Evolutionary conservation across 2,113 vertebrate species (phyloP).

Genomic region (Acinonyx jubatus): DNA sequence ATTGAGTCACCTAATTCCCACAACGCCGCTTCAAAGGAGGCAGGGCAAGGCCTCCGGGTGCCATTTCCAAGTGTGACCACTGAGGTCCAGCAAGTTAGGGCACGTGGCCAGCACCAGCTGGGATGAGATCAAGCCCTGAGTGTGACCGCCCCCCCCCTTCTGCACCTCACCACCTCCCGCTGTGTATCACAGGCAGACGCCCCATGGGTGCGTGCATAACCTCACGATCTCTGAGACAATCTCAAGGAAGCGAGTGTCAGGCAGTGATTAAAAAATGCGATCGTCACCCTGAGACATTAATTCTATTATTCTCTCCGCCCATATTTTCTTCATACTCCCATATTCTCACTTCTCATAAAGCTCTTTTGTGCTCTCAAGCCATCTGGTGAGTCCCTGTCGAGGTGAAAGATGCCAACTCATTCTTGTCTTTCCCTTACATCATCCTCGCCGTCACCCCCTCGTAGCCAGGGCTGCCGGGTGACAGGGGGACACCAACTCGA

Average conservation of each 20-base stretch:
- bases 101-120: rapidly evolving
- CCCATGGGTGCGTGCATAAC: rapidly evolving
- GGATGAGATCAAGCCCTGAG: not conserved
- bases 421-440: not conserved
- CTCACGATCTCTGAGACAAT: rapidly evolving
- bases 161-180: rapidly evolving
- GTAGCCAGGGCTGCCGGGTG: not conserved
- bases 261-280: not conserved
- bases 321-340: not conserved
- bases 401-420: not conserved
- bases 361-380: no score
- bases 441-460: not conserved
- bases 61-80: not conserved
- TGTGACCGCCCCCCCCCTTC: not conserved
- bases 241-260: rapidly evolving
- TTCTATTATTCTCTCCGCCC: not conserved
- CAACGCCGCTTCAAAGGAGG: not conserved
- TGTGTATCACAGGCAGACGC: rapidly evolving
- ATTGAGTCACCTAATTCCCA: not conserved
- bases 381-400: not conserved
- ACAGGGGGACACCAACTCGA: not conserved
- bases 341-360: not conserved
- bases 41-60: not conserved
- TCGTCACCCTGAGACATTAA: not conserved
- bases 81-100: not conserved